Percentiles rank a stretch among this genome's conserved stretches.
These are phyloP conservation scores for Regulus satrapa DNA, from an alignment of 2,113 vertebrate genomes.

Conservation along the genomic window DNA sequence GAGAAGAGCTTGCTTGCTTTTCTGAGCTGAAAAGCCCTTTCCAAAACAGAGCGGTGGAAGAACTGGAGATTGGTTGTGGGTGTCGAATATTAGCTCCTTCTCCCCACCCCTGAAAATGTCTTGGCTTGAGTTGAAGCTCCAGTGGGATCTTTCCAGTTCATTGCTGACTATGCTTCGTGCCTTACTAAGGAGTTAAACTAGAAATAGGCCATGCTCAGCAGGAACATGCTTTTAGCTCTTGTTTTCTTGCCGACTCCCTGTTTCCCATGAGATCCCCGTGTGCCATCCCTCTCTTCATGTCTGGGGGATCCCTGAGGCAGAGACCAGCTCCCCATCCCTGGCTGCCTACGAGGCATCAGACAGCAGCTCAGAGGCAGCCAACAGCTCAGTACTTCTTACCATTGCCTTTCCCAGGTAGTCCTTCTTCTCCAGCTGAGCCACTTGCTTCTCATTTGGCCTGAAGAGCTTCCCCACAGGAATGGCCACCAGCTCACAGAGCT, in stretches of 20 bases:
- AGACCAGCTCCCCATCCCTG: neutral
- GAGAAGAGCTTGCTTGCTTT: neutral
- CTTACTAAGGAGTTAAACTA: neutral
- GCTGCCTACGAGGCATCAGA: neutral
- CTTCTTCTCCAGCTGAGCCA: conserved; percentile 94
- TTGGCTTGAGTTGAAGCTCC: neutral
- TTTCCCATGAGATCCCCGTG: fast-evolving
- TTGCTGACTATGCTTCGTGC: neutral
- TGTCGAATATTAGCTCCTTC: neutral
- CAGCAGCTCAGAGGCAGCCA: neutral
- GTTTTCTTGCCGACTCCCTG: neutral
- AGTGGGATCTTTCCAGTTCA: neutral
- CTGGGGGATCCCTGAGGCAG: neutral
- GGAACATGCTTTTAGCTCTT: neutral
- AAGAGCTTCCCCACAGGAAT: conserved; percentile 83
- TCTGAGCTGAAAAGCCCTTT: neutral
- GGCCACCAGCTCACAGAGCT: conserved; percentile 77
- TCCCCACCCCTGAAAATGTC: neutral
- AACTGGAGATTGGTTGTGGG: neutral
- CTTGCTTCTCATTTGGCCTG: conserved; percentile 89
- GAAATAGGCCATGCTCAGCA: neutral
- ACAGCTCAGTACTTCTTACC: conserved; percentile 73
- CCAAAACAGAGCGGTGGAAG: neutral
- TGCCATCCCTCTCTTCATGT: neutral
- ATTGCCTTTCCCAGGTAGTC: conserved; percentile 95